These are phyloP conservation scores for Myoxocephalus aenaeus DNA, from an alignment of 2,797 vertebrate genomes.

Conservation along the genomic window DNA sequence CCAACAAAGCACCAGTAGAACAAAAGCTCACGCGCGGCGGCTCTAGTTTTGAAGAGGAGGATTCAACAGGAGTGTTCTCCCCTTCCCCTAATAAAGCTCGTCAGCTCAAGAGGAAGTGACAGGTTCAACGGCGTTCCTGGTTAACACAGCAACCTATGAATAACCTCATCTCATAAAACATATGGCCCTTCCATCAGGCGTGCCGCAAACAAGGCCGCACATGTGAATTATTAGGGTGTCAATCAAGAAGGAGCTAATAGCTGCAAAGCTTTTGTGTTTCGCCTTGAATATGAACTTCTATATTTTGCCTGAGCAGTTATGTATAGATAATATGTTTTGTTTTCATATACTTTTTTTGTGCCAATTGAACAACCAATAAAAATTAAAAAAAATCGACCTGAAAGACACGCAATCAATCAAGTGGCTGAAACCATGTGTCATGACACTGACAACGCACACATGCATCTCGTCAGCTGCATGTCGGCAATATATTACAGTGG, in stretches of 20 bases:
- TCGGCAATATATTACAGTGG: constrained; percentile 17
- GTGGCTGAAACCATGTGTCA: constrained; percentile 10
- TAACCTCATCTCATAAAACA: constrained; percentile 72
- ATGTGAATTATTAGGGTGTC: constrained; percentile 63
- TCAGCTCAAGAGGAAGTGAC: constrained; percentile 74
- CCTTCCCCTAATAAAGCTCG: constrained; percentile 63
- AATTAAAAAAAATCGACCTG: background rate
- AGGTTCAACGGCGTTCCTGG: constrained; percentile 70
- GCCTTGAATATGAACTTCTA: constrained; percentile 11
- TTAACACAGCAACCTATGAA: constrained; percentile 75
- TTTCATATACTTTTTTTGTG: background rate
- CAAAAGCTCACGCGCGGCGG: constrained; percentile 66
- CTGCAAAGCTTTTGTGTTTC: constrained; percentile 1
- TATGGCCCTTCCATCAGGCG: constrained; percentile 66
- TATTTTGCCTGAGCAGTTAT: background rate
- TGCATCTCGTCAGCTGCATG: constrained; percentile 4
- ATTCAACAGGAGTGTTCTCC: constrained; percentile 56
- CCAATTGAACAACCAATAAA: constrained; percentile 9
- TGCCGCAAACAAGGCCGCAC: constrained; percentile 52
- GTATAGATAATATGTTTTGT: background rate
- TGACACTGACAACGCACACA: constrained; percentile 3
- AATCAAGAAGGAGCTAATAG: constrained; percentile 48
- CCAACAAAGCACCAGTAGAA: constrained; percentile 58
- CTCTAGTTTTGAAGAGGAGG: constrained; percentile 53
- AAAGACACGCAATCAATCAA: background rate